Percentiles rank a stretch among this genome's conserved stretches.
phyloP scores from a whole-genome alignment of 2,113 vertebrate species.

The Caretta caretta region DNA sequence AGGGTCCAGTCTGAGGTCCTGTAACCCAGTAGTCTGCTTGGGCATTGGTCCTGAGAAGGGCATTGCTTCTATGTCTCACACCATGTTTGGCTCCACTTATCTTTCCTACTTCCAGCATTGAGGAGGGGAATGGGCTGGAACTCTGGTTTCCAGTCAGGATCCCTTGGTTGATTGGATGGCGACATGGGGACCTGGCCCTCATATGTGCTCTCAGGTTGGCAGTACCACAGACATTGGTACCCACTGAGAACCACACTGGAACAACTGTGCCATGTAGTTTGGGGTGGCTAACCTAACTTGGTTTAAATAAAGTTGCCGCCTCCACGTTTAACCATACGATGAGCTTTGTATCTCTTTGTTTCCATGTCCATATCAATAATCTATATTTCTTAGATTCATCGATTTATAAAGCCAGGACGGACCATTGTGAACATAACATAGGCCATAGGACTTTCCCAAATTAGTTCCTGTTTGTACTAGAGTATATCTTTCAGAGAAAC shows the following conservation, averaged over 20 bases:
- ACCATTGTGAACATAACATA: not conserved
- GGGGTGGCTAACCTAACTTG: not conserved
- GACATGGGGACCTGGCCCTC: not conserved
- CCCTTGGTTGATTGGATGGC: not conserved
- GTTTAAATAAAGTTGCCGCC: not conserved
- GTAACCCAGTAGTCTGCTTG: not conserved
- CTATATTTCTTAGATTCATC: not conserved
- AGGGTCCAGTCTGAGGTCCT: not conserved
- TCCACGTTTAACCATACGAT: not conserved
- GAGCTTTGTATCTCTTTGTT: not conserved
- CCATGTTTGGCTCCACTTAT: not conserved
- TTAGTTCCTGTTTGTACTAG: not conserved
- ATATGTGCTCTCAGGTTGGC: not conserved
- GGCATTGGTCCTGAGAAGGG: not conserved
- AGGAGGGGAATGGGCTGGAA: not conserved
- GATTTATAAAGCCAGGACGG: not conserved
- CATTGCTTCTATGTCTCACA: not conserved
- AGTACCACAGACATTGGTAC: no score
- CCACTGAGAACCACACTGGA: not conserved
- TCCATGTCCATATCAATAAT: not conserved
- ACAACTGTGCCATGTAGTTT: not conserved
- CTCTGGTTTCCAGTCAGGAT: not conserved
- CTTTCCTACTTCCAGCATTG: not conserved
- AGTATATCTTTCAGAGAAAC: no score
- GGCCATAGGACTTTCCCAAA: not conserved